phyloP scores from a whole-genome alignment of 1,140 invertebrate genomes.

The Drepana arcuata region DNA sequence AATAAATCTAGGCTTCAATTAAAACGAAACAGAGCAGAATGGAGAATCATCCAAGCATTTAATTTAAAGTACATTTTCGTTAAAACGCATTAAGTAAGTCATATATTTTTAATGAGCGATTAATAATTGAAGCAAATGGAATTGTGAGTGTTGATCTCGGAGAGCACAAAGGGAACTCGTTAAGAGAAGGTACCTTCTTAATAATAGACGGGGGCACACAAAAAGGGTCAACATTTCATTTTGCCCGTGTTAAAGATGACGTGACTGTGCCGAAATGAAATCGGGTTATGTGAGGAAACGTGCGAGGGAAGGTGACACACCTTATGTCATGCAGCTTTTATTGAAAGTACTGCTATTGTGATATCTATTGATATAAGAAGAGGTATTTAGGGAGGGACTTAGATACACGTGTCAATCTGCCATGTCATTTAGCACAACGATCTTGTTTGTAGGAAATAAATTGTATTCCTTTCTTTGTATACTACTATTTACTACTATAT shows the following conservation, averaged over 20 bases:
- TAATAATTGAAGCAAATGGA: conserved; percentile 39
- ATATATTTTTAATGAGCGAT: conserved; percentile 29
- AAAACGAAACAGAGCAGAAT: too few relatives aligned
- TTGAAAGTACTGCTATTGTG: conserved; percentile 12
- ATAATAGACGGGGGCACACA: conserved; percentile 31
- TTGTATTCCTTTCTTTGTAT: background rate
- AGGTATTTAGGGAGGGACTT: too few relatives aligned
- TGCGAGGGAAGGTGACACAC: conserved; percentile 22
- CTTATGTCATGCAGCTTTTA: conserved; percentile 22
- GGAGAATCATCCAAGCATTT: too few relatives aligned
- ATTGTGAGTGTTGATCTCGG: conserved; percentile 32
- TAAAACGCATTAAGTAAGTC: background rate
- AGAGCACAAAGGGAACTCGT: conserved; percentile 39
- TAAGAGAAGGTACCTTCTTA: conserved; percentile 32
- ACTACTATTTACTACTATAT: too few relatives aligned
- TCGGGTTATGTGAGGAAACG: conserved; percentile 17
- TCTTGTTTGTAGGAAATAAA: background rate
- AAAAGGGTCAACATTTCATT: conserved; percentile 40
- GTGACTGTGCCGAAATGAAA: conserved; percentile 23
- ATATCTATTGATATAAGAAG: too few relatives aligned
- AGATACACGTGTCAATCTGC: too few relatives aligned
- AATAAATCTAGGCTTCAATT: too few relatives aligned
- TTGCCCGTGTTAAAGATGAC: conserved; percentile 23
- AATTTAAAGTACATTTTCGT: background rate
- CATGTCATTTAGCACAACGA: too few relatives aligned